phyloP scores from a whole-genome alignment of 2,888 invertebrate species.

The Labia minor region DNA sequence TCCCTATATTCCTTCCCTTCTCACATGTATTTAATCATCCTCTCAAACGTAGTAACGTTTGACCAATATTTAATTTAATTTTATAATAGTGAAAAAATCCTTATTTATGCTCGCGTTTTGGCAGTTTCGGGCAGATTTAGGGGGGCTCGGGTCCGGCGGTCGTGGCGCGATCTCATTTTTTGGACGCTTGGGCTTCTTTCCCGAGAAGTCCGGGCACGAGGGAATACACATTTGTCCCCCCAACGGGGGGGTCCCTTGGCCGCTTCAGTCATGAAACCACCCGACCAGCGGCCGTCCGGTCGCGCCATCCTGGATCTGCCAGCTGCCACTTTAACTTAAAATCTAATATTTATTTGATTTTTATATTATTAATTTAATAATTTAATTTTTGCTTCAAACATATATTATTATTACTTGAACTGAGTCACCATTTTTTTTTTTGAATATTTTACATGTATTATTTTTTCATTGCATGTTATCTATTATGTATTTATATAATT shows the following conservation, averaged over 20 bases:
- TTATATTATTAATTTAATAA: constrained; percentile 13
- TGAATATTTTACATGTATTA: background rate
- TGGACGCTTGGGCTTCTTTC: background rate
- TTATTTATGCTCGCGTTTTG: background rate
- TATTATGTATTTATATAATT: background rate
- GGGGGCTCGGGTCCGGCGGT: background rate
- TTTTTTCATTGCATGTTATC: constrained; percentile 3
- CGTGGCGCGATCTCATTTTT: constrained; percentile 13
- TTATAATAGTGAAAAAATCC: background rate
- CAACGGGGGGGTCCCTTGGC: background rate
- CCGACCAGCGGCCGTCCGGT: background rate
- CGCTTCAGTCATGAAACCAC: constrained; percentile 13
- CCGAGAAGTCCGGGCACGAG: background rate
- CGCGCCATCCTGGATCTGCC: background rate
- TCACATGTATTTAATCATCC: background rate
- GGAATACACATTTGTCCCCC: background rate
- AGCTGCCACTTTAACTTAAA: background rate
- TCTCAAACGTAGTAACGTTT: background rate
- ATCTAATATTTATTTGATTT: background rate
- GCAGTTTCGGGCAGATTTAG: background rate
- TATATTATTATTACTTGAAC: too few species aligned
- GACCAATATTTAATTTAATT: constrained; percentile 4
- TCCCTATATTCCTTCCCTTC: background rate
- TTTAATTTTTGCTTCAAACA: background rate
- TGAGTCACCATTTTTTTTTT: background rate